Evolutionary conservation across 2,113 vertebrate species (phyloP).

Genomic region (Marmota flaviventris): DNA sequence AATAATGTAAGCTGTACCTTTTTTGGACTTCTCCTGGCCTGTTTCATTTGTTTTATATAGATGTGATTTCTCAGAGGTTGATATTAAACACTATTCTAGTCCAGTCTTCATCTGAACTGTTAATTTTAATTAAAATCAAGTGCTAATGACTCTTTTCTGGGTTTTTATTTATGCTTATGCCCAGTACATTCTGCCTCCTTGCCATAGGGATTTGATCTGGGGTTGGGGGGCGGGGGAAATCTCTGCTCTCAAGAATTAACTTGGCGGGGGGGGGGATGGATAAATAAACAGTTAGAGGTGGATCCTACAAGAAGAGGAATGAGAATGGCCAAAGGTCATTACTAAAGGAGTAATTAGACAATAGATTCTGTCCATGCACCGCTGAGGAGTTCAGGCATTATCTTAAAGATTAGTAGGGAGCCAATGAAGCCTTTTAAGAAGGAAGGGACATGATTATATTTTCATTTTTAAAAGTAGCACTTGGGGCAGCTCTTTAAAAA

Average conservation of each 20-base stretch:
- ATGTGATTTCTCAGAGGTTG: constrained; percentile 76
- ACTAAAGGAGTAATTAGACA: background rate
- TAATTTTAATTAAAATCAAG: constrained; percentile 85
- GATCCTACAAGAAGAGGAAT: background rate
- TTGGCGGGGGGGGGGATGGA: background rate
- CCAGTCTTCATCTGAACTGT: constrained; percentile 58
- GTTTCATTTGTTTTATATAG: constrained; percentile 65
- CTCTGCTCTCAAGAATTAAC: background rate
- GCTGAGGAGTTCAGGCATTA: background rate
- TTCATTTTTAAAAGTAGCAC: background rate
- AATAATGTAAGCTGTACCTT: constrained; percentile 65
- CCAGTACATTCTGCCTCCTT: background rate
- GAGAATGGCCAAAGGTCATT: background rate
- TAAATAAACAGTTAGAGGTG: background rate
- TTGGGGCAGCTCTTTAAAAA: background rate
- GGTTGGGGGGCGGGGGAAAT: background rate
- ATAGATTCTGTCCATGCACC: background rate
- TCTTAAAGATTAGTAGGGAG: background rate
- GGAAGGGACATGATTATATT: background rate
- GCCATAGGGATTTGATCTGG: background rate
- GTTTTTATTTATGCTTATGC: background rate
- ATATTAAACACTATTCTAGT: constrained; percentile 84
- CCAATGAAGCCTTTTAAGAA: background rate
- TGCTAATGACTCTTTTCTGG: constrained; percentile 54
- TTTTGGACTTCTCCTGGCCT: constrained; percentile 52